These are phyloP conservation scores for Misgurnus mizolepis DNA, from an alignment of 2,113 vertebrate genomes.

Conservation along the genomic window DNA sequence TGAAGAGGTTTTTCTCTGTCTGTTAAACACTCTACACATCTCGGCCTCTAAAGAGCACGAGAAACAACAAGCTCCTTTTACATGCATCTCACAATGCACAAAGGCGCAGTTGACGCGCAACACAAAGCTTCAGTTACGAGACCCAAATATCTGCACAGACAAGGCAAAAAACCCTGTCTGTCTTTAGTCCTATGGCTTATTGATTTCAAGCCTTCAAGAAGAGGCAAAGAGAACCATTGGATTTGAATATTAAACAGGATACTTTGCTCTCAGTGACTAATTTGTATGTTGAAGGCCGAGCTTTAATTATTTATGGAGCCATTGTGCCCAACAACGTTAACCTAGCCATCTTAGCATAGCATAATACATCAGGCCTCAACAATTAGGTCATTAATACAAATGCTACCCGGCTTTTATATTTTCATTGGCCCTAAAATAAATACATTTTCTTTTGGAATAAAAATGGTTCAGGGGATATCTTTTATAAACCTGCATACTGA, in stretches of 20 bases:
- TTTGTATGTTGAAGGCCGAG: slow-evolving; percentile 50
- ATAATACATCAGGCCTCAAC: not conserved
- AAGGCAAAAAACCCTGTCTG: slow-evolving; percentile 28
- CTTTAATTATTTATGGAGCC: slow-evolving; percentile 48
- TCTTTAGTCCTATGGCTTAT: slow-evolving; percentile 47
- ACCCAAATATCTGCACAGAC: slow-evolving; percentile 4
- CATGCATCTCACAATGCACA: slow-evolving; percentile 51
- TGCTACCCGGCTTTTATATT: not conserved
- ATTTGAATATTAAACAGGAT: slow-evolving; percentile 56
- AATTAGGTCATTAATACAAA: not conserved
- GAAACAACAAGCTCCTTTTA: slow-evolving; percentile 59
- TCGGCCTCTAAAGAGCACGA: slow-evolving; percentile 57
- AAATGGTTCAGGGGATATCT: not conserved
- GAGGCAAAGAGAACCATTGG: slow-evolving; percentile 52
- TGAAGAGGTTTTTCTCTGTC: slow-evolving; percentile 5
- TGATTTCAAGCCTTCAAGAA: slow-evolving; percentile 48
- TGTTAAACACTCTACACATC: not conserved
- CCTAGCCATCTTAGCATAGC: not conserved
- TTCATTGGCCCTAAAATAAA: no score
- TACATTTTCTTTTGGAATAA: not conserved
- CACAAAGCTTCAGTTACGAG: slow-evolving; percentile 55
- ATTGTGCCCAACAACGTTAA: slow-evolving; percentile 21
- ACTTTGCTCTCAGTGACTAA: slow-evolving; percentile 11
- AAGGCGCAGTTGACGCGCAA: slow-evolving; percentile 46
- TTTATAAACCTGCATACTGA: not conserved